Base-by-base conservation (phyloP, 2,797 vertebrate species). In the Sphaeramia orbicularis region DNA sequence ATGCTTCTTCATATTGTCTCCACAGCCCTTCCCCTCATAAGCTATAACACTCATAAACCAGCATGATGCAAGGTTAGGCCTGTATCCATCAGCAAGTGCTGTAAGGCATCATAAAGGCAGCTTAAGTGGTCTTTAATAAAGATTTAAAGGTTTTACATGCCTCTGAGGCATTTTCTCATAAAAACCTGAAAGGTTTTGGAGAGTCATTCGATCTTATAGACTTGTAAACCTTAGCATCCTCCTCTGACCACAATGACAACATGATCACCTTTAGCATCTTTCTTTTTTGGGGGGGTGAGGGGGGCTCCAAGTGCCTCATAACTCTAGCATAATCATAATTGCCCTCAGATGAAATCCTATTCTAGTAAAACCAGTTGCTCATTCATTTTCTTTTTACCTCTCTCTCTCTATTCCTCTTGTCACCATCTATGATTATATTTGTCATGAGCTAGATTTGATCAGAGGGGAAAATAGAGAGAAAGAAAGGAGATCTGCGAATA, bases 121-220 rank as follows among this genome's bases (percentile, higher is more conserved):
- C 80, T 77, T 87, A 89, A 91, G 85, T 87, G 88, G 78, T 87
- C 72, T 85, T 90, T 88, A 91, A 91, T 89, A 90, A 90, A 84
- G 71, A 72, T 52, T 32, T 32, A 32, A 32, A 19, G 70, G 68
- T 74, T 89, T 87, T 86, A 88, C 76, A 78, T 74, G 80, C 66
- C 85, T 87, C 81, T 51, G 4, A 55, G 84, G 78, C 69, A 18
- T 84, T 73, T 82, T 78, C 80, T 62, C 83, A 72, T 91, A 86
- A 86, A 91, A 86, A 45, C 43, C 76, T 71, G 41, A 84, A 80
- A 85, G 77, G 78, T 75, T 83, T 81, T 64, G 77, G 58, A 41
- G 12, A 78, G 64, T 75, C 63, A 38, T 75, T 69, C 76, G 57
- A 67, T 57, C 65, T 81, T 70, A 79, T 50, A 40, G 76, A 64